Evolutionary conservation across 2,113 vertebrate species (phyloP), one percentile per base, ranked within the genome.

Genomic region (Eurystomus gularis): DNA sequence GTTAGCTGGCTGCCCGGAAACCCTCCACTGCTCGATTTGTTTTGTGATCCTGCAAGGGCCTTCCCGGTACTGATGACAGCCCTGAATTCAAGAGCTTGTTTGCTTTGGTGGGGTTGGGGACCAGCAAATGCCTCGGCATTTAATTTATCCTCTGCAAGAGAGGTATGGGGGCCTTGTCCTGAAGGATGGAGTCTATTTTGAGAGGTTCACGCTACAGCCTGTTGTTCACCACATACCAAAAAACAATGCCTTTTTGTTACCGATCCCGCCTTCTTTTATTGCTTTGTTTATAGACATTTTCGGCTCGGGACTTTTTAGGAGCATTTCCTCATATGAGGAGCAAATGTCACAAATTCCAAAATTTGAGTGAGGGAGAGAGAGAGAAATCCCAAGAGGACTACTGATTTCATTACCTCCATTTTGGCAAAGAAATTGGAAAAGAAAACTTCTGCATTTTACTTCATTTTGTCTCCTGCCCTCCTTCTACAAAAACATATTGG

Each of bases 1-100:
- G 98, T 99, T 98, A 98, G 98, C 98, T 97, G 92, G 86, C 98
- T 98, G 98, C 98, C 98, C 98, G 98, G 98, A 98, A 98, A 97
- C 96, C 97, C 97, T 98, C 98, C 77, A 46, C 98, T 90, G 97
- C 97, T 97, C 73, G 16, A 97, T 98, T 98, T 98, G 98, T 98
- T 98, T 98, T 98, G 98, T 96, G 98, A 98, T 98, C 97, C 97
- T 98, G 96, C 94, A 75, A 98, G 97, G 97, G 97, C 97, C 97
- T 98, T 98, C 97, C 98, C 98, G 84, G 93, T 87, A 93, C 97
- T 89, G 97, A 98, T 98, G 98, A 98, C 97, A 98, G 98, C 95
- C 95, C 94, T 97, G 98, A 98, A 97, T 97, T 94, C 97, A 96
- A 94, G 96, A 94, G 96, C 88, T 94, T 98, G 97, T 98, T 98